Base-by-base conservation (phyloP, 2,113 vertebrate species). In the Chamaetylas fuelleborni region DNA sequence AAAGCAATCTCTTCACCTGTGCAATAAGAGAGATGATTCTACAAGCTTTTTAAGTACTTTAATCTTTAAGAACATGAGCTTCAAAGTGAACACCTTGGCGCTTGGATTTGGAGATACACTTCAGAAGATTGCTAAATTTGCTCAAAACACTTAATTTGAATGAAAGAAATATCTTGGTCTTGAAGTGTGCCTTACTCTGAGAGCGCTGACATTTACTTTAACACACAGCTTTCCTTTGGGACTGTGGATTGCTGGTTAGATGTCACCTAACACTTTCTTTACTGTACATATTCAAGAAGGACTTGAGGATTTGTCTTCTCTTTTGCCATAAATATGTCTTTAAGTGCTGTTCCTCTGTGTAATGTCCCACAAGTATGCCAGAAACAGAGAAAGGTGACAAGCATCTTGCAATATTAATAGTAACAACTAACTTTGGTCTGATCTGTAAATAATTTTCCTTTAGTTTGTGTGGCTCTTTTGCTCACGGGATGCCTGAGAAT, bases 11-110 rank as follows among this genome's bases (percentile, higher is more conserved):
- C 62, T 54, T 92, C 48, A 88, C 56, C 65, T 86, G 61, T 71
- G 86, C 64, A 93, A 51, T 71, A 93, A 43, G 47, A 79, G 36
- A 71, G 26, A 4, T 0, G 2, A 90, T 86, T 61, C 45, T 69
- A 95, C 93, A 94, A 94, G 72, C 33, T 77, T 88, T 94, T 78
- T 4, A 91, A 88, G 93, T 70, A 62, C 69, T 91, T 86, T 62
- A 96, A 91, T 91, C 73, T 87, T 40, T 87, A 51, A 85, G 90
- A 90, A 87, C 65, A 69, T 81, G 64, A 72, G 28, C 69, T 94
- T 94, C 87, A 94, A 94, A 93, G 73, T 0, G 2, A 74, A 29
- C 25, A 47, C 38, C 64, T 74, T 2, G 2, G 36, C 0, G 0
- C 34, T 87, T 85, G 70, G 78, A 67, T 85, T 93, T 82, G 47